A percentile compares a stretch with the other conserved stretches of the same genome.
phyloP scores from a whole-genome alignment of 2,797 vertebrate species.

The Hyperoplus immaculatus region DNA sequence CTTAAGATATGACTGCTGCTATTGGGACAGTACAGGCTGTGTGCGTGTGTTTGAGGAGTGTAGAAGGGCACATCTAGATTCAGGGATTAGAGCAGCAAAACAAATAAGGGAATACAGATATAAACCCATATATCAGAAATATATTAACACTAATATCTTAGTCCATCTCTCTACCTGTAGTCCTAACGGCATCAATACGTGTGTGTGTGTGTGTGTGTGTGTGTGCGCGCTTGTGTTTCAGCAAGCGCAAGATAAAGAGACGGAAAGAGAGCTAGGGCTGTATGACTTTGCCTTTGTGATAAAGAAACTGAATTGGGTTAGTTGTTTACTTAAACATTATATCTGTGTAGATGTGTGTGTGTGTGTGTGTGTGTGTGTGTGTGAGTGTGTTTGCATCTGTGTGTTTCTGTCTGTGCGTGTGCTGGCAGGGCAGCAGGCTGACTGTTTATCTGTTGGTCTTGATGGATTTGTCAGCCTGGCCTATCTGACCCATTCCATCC shows the following conservation, averaged over 20 bases:
- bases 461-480: conserved; percentile 71
- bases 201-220: neutral
- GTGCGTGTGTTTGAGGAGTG: neutral
- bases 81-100: conserved; percentile 32
- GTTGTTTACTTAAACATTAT: conserved; percentile 34
- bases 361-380: conserved; percentile 8
- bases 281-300: conserved; percentile 22
- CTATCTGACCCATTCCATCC: conserved; percentile 75
- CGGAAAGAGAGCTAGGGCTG: neutral
- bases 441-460: conserved; percentile 66
- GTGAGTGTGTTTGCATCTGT: neutral
- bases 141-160: neutral
- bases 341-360: neutral
- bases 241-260: neutral
- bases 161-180: neutral
- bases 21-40: conserved; percentile 29
- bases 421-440: conserved; percentile 4
- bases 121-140: conserved; percentile 1
- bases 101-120: conserved; percentile 15
- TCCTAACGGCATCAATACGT: neutral
- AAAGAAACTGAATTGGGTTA: conserved; percentile 10
- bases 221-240: neutral
- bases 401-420: neutral
- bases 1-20: conserved; percentile 32
- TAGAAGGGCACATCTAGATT: conserved; percentile 4